These are phyloP conservation scores for Phrynocephalus vlangalii DNA, from an alignment of 2,797 vertebrate species.

Conservation along the genomic window DNA sequence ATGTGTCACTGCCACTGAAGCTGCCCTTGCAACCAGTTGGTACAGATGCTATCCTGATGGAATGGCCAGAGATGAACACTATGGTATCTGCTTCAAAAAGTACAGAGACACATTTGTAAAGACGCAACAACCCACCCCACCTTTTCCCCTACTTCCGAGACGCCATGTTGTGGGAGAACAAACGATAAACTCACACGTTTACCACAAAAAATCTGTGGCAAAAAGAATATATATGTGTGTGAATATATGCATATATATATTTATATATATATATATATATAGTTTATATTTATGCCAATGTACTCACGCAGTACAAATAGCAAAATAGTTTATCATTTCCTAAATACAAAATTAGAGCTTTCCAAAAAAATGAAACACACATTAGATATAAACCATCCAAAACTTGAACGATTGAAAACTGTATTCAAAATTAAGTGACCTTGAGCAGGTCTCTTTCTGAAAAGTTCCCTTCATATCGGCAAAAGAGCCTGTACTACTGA, in stretches of 20 bases:
- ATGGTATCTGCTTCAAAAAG: constrained; percentile 76
- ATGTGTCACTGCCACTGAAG: constrained; percentile 64
- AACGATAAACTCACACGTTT: constrained; percentile 84
- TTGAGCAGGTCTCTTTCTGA: constrained; percentile 85
- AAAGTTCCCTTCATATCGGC: constrained; percentile 88
- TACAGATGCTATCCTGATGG: constrained; percentile 74
- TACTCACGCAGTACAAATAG: constrained; percentile 88
- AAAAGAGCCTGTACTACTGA: constrained; percentile 85
- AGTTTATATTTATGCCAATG: constrained; percentile 85
- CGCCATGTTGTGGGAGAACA: constrained; percentile 83
- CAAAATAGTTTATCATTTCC: constrained; percentile 87
- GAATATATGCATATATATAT: constrained; percentile 80
- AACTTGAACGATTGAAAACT: constrained; percentile 87
- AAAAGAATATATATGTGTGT: constrained; percentile 81
- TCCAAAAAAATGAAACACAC: constrained; percentile 88
- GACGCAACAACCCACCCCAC: constrained; percentile 79
- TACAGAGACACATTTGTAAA: constrained; percentile 82
- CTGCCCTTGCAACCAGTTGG: constrained; percentile 73
- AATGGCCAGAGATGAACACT: constrained; percentile 80
- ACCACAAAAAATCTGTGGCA: constrained; percentile 87
- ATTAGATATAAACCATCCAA: constrained; percentile 89
- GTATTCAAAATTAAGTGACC: constrained; percentile 87
- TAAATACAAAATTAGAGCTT: constrained; percentile 89
- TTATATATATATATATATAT: constrained; percentile 72
- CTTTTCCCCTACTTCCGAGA: constrained; percentile 77